Base-by-base conservation (phyloP, 2,113 vertebrate species). In the Heliornis fulica region DNA sequence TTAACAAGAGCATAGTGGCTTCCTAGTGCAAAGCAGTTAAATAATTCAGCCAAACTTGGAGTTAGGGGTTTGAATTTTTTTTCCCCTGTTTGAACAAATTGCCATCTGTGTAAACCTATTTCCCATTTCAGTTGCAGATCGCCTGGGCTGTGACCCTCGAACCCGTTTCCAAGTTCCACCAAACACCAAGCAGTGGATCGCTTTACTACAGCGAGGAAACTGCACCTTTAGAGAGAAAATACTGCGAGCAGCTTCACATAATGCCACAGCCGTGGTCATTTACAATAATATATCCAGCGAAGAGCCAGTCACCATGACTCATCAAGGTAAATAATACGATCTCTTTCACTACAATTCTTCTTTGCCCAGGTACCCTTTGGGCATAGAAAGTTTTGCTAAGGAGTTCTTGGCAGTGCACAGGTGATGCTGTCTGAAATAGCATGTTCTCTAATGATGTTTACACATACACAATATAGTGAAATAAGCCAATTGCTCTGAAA, bases 211-310 rank as follows among this genome's bases (percentile, higher is more conserved):
- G 96, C 97, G 99, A 89, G 99, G 99, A 54, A 99, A 99, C 95
- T 99, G 99, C 91, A 99, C 99, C 1, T 99, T 99, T 89, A 99
- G 98, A 88, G 99, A 99, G 98, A 99, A 99, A 97, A 99, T 99
- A 90, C 97, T 99, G 64, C 98, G 98, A 91, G 99, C 99, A 15
- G 98, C 98, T 15, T 98, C 98, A 32, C 99, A 98, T 91, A 99
- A 99, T 90, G 99, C 99, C 77, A 98, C 98, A 9, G 99, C 99
- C 3, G 99, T 99, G 54, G 98, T 99, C 94, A 99, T 99, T 97
- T 99, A 99, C 97, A 99, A 99, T 94, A 99, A 99, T 96, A 98
- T 98, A 97, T 99, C 99, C 91, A 99, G 98, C 50, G 98, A 99
- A 45, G 98, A 99, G 63, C 98, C 99, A 1, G 99, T 99, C 95